Base-by-base conservation (phyloP, 2,888 invertebrate species). In the Aphidius colemani region DNA sequence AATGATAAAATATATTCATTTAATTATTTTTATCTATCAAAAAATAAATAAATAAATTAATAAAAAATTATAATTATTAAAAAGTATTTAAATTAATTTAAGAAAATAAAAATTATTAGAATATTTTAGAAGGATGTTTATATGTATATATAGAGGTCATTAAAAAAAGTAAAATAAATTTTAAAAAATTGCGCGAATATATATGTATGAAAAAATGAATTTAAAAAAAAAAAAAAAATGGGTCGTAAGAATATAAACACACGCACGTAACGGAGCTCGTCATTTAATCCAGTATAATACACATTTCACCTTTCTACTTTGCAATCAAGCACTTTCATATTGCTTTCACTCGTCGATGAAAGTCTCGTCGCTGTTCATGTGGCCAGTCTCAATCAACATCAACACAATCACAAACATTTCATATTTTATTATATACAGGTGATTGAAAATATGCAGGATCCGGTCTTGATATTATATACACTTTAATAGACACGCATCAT, bases 301-400 rank as follows among this genome's bases (percentile, higher is more conserved):
- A 77, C 81, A 82, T 82, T 82, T 82, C 82, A 80, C 82, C 82
- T 82, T 82, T 82, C 82, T 82, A 82, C 82, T 82, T 82, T 81
- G 79, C 80, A 81, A 82, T 82, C 82, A 78, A 80, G 78, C 81
- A 81, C 82, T 82, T 82, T 82, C 82, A 82, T 82, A 82, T 82
- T 80, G 82, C 82, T 81, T 82, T 82, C 82, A 82, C 82, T 81
- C 77, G 77, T 74, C 78, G 81, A 82, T 81, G 81, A 82, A 82
- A 82, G 81, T 82, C 75, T 44, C 74, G 74, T 71, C 66, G 71
- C 74, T 65, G 73, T 45, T 74, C 75, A 77, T 78, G 74, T 74
- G 74, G 74, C 71, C 67, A 70, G 67, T 69, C 73, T 74, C 71
- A 68, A 73, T 73, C 69, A 50, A 63, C 69, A 67, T 69, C 70